Percentiles rank a stretch among this genome's conserved stretches.
Evolutionary conservation across 2,797 vertebrate species (phyloP).

Genomic region (Tapirus indicus): DNA sequence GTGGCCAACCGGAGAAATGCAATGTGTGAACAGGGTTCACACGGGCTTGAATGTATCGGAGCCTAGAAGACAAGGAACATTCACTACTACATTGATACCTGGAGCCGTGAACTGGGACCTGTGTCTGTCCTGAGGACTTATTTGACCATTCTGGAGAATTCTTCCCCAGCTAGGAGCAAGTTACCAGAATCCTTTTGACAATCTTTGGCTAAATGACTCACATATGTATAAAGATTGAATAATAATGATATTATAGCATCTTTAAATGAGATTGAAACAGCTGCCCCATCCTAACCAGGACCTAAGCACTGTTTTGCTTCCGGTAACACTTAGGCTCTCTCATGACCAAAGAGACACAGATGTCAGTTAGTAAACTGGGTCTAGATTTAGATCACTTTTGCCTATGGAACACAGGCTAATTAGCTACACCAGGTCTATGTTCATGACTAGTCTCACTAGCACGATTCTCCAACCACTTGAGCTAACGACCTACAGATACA

Average conservation of each 20-base stretch:
- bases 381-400: slow-evolving; percentile 16
- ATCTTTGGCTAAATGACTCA: neutral
- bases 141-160: neutral
- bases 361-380: neutral
- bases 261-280: neutral
- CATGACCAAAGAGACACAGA: neutral
- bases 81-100: neutral
- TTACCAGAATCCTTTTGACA: neutral
- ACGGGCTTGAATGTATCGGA: neutral
- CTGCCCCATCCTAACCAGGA: neutral
- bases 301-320: neutral
- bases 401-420: neutral
- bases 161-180: neutral
- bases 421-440: neutral
- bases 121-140: neutral
- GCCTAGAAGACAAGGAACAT: neutral
- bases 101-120: neutral
- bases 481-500: neutral
- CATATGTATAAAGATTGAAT: neutral
- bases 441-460: neutral
- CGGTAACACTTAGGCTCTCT: neutral
- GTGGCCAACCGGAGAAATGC: neutral
- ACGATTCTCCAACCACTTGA: neutral
- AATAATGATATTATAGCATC: neutral
- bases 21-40: neutral